phyloP scores from a whole-genome alignment of 2,797 vertebrate species.

The Sebastes hopkinsi region DNA sequence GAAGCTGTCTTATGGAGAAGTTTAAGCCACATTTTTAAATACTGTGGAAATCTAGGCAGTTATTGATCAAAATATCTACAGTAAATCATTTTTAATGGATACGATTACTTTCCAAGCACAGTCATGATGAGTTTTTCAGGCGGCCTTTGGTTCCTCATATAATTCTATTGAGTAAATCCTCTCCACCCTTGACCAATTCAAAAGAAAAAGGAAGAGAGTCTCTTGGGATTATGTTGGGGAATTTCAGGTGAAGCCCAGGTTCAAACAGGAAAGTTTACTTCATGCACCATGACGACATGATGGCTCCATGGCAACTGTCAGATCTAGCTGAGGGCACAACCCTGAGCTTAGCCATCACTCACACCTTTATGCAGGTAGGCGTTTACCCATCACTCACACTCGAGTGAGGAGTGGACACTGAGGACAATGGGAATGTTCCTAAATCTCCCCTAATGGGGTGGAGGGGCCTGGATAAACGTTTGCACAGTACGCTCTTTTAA shows the following conservation, averaged over 20 bases:
- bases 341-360: slow-evolving; percentile 72
- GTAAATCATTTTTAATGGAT: slow-evolving; percentile 55
- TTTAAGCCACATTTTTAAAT: slow-evolving; percentile 24
- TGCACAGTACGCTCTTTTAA: slow-evolving; percentile 72
- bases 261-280: slow-evolving; percentile 41
- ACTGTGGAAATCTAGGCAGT: slow-evolving; percentile 24
- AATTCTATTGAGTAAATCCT: slow-evolving; percentile 4
- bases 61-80: slow-evolving; percentile 40
- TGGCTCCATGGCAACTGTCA: slow-evolving; percentile 34
- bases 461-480: slow-evolving; percentile 77
- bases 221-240: not conserved
- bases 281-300: slow-evolving; percentile 8
- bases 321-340: slow-evolving; percentile 59
- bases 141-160: slow-evolving; percentile 25
- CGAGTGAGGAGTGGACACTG: slow-evolving; percentile 54
- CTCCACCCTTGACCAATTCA: not conserved
- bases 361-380: slow-evolving; percentile 76
- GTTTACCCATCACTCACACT: slow-evolving; percentile 80
- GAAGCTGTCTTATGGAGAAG: not conserved
- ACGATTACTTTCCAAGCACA: slow-evolving; percentile 40
- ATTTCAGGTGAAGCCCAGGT: slow-evolving; percentile 23
- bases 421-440: slow-evolving; percentile 74
- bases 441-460: slow-evolving; percentile 66
- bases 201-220: slow-evolving; percentile 1
- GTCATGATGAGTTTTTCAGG: slow-evolving; percentile 67